Evolutionary conservation across 1,140 invertebrate species (phyloP), one percentile per base, ranked within the genome.

Genomic region (Procambarus clarkii): DNA sequence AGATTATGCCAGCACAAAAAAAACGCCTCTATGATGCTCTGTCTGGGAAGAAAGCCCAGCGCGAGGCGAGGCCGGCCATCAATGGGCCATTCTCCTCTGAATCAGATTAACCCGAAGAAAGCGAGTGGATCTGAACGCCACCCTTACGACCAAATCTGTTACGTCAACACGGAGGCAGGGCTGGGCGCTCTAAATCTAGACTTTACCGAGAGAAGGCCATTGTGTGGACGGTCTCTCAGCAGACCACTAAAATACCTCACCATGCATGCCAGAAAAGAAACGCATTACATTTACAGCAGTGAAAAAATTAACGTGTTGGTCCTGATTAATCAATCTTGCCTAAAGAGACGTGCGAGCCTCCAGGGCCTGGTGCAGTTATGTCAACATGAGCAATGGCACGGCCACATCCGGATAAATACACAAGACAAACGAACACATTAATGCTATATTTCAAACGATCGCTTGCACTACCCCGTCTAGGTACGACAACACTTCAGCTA

Each of bases 31-130:
- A 34, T 74, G 69, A 0, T 34, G 1, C 5, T 74, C 64, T 69
- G 69, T 4, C 24, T 5, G 69, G n/a, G 15, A 4, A 74, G 69
- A 34, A 74, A 34, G 69, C 69, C n/a, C n/a, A 34, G 24, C 34
- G 58, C 58, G 81, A 45, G n/a, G 80, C 2, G 81, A 46, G 24
- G 13, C 24, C 34, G 13, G 81, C 24, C 58, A 83, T 83, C 34
- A 83, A 83, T 69, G 81, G 81, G 8, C 24, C 50, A 69, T 83
- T 83, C 81, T 83, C 60, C 81, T 69, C 34, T 58, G 81, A 64
- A 83, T 83, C 54, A 83, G 81, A 83, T 83, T 83, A 83, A 83
- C 81, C 81, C 81, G 34, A 7, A 69, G 58, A 34, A 83, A 83
- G 81, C 60, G 81, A 83, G 81, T 8, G 58, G 58, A 64, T 83